Evolutionary conservation across 2,797 vertebrate species (phyloP).

Genomic region (Ctenopoma kingsleyae): DNA sequence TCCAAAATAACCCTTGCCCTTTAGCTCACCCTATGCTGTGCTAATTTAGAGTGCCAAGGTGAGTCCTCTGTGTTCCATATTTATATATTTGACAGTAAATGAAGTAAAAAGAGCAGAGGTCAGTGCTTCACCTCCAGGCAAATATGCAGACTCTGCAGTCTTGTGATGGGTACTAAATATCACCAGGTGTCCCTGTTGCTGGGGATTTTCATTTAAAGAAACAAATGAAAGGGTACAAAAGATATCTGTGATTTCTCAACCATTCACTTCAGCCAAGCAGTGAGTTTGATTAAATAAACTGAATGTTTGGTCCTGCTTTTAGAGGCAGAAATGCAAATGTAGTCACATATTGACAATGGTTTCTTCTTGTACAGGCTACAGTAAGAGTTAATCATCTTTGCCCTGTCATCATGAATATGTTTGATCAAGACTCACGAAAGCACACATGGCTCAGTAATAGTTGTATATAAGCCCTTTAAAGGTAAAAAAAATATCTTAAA

Average conservation of each 20-base stretch:
- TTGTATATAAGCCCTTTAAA: conserved; percentile 4
- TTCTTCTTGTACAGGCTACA: background rate
- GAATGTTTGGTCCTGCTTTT: conserved; percentile 37
- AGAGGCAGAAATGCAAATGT: conserved; percentile 6
- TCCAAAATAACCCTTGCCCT: conserved; percentile 68
- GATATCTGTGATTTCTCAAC: conserved; percentile 45
- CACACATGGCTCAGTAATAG: conserved; percentile 3
- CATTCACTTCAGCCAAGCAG: conserved; percentile 32
- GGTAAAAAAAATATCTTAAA: conserved; percentile 3
- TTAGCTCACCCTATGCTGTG: conserved; percentile 43
- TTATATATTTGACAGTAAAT: conserved; percentile 79
- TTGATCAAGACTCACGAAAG: conserved; percentile 33
- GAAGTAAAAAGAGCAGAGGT: conserved; percentile 79
- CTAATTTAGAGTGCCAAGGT: conserved; percentile 68
- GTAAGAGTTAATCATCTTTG: conserved; percentile 21
- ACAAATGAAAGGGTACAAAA: conserved; percentile 51
- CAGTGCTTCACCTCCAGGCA: conserved; percentile 50
- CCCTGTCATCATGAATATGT: conserved; percentile 24
- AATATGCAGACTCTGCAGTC: conserved; percentile 69
- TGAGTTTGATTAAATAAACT: conserved; percentile 45
- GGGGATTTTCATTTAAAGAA: conserved; percentile 32
- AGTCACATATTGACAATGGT: conserved; percentile 25
- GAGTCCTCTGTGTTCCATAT: conserved; percentile 74
- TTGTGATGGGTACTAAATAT: conserved; percentile 67
- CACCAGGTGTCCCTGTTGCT: conserved; percentile 41